A percentile compares a stretch with the other conserved stretches of the same genome.
Conservation (phyloP, 2,888 invertebrate genomes). For the Drosophila nr. medialis region DNA sequence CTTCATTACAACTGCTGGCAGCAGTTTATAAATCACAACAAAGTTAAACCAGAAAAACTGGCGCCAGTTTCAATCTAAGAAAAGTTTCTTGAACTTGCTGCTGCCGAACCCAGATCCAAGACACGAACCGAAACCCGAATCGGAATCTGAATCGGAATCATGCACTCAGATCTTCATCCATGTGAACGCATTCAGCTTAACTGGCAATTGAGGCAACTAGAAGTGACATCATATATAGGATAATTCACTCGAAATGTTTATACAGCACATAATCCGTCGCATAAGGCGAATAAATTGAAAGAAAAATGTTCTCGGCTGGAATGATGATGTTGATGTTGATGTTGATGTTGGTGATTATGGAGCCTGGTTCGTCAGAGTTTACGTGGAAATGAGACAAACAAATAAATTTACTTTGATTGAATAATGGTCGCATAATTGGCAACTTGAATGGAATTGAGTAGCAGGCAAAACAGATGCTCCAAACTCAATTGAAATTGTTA, state of each 20-base stretch:
- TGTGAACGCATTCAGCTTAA: conserved; percentile 47
- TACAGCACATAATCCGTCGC: conserved; percentile 72
- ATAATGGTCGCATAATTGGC: conserved; percentile 85
- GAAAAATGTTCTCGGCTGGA: conserved; percentile 31
- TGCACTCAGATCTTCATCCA: conserved; percentile 9
- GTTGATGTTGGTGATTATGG: conserved; percentile 4
- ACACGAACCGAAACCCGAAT: not conserved
- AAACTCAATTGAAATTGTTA: conserved; percentile 61
- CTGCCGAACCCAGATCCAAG: not conserved
- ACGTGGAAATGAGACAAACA: conserved; percentile 83
- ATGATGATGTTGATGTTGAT: not conserved
- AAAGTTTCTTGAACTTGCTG: conserved; percentile 70
- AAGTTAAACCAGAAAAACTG: conserved; percentile 43
- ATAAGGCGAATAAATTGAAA: conserved; percentile 77
- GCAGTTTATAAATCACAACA: conserved; percentile 50
- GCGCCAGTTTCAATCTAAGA: conserved; percentile 50
- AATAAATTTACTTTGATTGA: conserved; percentile 85
- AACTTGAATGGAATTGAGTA: conserved; percentile 85
- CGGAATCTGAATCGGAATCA: not conserved
- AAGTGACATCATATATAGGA: conserved; percentile 74
- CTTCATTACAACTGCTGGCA: conserved; percentile 41
- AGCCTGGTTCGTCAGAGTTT: conserved; percentile 49
- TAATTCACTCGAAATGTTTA: conserved; percentile 75
- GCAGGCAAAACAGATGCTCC: conserved; percentile 84
- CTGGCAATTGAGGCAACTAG: conserved; percentile 66